Conservation (phyloP, 2,797 vertebrate species). For the Gymnocypris eckloni region DNA sequence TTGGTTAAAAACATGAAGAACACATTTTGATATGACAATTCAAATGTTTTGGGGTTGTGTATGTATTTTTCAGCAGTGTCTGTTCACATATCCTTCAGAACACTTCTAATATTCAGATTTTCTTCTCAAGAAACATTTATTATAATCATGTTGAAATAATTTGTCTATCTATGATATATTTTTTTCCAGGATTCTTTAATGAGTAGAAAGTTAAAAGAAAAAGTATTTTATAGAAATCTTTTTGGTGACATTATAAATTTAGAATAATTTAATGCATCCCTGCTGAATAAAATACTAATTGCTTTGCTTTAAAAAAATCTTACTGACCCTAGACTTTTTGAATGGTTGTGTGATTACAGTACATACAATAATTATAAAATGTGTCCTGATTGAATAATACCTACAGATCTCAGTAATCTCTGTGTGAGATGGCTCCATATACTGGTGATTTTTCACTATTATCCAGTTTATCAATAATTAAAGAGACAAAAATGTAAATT, state of each 20-base stretch:
- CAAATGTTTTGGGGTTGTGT: neutral
- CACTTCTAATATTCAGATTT: neutral
- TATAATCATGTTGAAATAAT: neutral
- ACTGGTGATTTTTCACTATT: conserved; percentile 18
- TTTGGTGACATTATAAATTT: neutral
- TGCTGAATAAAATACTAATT: neutral
- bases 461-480: neutral
- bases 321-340: neutral
- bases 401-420: neutral
- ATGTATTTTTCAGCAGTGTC: neutral
- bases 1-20: conserved; percentile 83
- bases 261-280: neutral
- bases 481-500: neutral
- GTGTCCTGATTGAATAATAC: no score
- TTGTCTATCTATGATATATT: neutral
- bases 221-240: neutral
- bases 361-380: no score
- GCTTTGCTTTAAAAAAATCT: neutral
- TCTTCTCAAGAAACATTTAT: neutral
- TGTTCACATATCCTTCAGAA: neutral
- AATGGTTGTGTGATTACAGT: neutral
- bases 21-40: neutral
- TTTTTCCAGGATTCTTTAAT: neutral
- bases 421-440: conserved; percentile 19
- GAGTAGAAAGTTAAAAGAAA: neutral